Percentiles rank a stretch among this genome's conserved stretches.
Conservation (phyloP, 2,888 invertebrate species). For the Eupithecia insigniata region DNA sequence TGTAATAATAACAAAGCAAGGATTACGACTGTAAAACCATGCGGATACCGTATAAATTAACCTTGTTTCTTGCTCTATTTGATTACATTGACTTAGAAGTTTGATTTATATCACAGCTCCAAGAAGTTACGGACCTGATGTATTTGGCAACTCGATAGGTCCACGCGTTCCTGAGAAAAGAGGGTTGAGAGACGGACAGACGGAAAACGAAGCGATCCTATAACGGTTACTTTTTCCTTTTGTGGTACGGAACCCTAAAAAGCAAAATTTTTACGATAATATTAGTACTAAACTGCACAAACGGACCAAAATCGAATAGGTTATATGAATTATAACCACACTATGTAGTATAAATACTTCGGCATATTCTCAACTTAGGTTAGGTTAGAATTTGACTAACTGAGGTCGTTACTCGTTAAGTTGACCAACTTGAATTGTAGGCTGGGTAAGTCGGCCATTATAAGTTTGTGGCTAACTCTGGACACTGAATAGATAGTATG, state of each 20-base stretch:
- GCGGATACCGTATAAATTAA: too few relatives aligned
- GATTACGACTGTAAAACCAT: too few relatives aligned
- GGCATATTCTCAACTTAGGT: constrained; percentile 47
- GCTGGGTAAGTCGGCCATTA: constrained; percentile 30
- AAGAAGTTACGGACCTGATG: too few relatives aligned
- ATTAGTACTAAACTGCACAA: not conserved
- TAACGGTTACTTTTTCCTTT: too few relatives aligned
- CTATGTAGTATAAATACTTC: constrained; percentile 39
- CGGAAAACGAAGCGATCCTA: too few relatives aligned
- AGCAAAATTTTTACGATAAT: not conserved
- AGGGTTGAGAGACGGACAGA: too few relatives aligned
- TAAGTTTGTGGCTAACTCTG: constrained; percentile 25
- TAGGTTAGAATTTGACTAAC: constrained; percentile 49
- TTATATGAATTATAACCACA: not conserved
- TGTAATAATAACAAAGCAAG: not conserved
- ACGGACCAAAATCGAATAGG: not conserved
- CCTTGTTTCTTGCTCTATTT: too few relatives aligned
- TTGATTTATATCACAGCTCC: too few relatives aligned
- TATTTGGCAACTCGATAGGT: too few relatives aligned
- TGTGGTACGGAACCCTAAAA: too few relatives aligned
- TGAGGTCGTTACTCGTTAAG: constrained; percentile 49
- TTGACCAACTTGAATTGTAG: constrained; percentile 43
- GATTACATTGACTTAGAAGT: too few relatives aligned
- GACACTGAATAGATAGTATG: not conserved
- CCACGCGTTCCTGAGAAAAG: too few relatives aligned